Percentiles rank a stretch among this genome's conserved stretches.
phyloP scores from a whole-genome alignment of 2,113 vertebrate species.

The Aix galericulata region DNA sequence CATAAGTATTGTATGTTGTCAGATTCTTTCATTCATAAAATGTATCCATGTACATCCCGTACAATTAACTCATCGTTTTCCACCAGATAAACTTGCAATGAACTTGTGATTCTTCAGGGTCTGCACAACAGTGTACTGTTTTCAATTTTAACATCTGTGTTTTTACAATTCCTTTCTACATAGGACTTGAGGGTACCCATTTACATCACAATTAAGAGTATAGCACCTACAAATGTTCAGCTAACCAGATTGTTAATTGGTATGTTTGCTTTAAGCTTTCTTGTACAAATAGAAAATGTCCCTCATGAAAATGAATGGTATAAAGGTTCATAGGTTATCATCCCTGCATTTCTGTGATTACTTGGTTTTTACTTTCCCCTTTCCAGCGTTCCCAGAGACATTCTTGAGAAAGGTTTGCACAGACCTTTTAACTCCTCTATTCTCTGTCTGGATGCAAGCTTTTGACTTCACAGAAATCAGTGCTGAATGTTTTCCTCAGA shows the following conservation, averaged over 20 bases:
- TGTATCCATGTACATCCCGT: neutral
- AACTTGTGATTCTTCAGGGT: neutral
- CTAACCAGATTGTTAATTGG: conserved; percentile 62
- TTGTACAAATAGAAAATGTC: conserved; percentile 21
- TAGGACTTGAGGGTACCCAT: conserved; percentile 39
- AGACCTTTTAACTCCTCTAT: neutral
- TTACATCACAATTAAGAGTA: conserved; percentile 18
- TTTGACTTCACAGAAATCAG: neutral
- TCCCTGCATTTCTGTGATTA: neutral
- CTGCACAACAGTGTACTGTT: neutral
- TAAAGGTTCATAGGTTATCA: neutral
- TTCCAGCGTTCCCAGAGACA: neutral
- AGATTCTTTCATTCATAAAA: neutral
- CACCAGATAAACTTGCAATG: conserved; percentile 20
- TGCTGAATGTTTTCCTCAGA: neutral
- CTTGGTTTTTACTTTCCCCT: neutral
- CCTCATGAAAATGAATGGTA: neutral
- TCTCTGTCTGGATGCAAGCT: neutral
- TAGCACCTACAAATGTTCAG: conserved; percentile 40
- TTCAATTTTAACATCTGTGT: conserved; percentile 37
- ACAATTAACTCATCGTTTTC: neutral
- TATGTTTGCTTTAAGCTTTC: neutral
- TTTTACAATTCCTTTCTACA: conserved; percentile 31
- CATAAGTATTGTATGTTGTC: neutral
- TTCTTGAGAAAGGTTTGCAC: neutral